Base-by-base conservation (phyloP, 2,888 invertebrate genomes). In the Conus canariensis region DNA sequence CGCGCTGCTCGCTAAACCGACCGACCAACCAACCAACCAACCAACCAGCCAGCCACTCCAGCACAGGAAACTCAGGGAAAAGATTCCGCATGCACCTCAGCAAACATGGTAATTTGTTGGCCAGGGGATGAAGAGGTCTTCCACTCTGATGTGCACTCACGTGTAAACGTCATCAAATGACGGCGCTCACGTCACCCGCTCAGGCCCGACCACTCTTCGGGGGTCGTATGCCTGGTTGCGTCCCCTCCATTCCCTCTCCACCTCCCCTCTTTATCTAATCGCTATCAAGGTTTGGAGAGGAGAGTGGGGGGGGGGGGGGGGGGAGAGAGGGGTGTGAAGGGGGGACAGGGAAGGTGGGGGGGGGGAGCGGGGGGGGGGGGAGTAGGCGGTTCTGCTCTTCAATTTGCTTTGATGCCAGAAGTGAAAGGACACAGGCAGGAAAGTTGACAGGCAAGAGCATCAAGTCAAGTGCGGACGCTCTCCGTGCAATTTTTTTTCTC, bases 111-210 rank as follows among this genome's bases (percentile, higher is more conserved):
- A 14, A 80, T 80, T 80, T 80, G 80, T 30, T 80, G 80, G 64
- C 64, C 10, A 64, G 64, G 80, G 25, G 25, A 30, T 80, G 80
- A 80, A 80, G 80, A 80, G 80, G 45, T 80, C 80, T 25, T 80
- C 80, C 14, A 10, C 80, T 45, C 80, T 30, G 14, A 25, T 80
- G 80, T 45, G 30, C 30, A 30, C 80, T 14, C 80, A 80, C 30
- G 80, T 80, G 80, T 80, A 80, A 80, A 80, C 80, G 80, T 80
- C 80, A 80, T 80, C 80, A 80, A 30, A n/a, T 80, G 80, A 80
- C 30, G 80, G n/a, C 25, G n/a, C n/a, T 14, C 12, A 80, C 80
- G 80, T 80, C 80, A 80, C 45, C 16, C 64, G 64, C 10, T 14
- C 25, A 30, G 30, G 25, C 10, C 80, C 30, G 45, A 80, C 16